Base-by-base conservation (phyloP, 2,888 invertebrate species). In the Pollenia labialis region DNA sequence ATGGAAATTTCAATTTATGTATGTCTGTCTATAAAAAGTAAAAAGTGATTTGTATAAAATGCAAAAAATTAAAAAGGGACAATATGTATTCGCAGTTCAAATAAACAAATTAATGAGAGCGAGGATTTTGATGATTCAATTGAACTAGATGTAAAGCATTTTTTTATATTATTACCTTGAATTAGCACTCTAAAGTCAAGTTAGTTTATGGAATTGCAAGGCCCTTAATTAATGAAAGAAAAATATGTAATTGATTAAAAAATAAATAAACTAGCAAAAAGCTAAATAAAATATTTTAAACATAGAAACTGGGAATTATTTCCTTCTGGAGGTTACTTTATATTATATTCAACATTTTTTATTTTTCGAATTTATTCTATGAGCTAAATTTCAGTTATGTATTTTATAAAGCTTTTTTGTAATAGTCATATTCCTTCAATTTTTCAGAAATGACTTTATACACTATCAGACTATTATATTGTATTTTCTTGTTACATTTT, bases 111-210 rank as follows among this genome's bases (percentile, higher is more conserved):
- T 16, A 44, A 10, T 12, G 18, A 6, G 7, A 14, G 7, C 11
- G 44, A 16, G 1, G 42, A 3, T 18, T 18, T 56, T 14, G 32
- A 32, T 32, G 32, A 11, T 42, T 50, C 16, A 69, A 52, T 23
- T 79, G 42, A 69, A 69, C 69, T 69, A 52, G 79, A 60, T 69
- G n/a, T 50, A 32, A 32, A 72, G 48, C 40, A 11, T 58, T 2
- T 16, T 18, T 58, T 9, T 62, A n/a, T 23, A 32, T 46, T n/a
- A 23, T 56, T 54, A 42, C 42, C 44, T 71, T 58, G 14, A 56
- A 48, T 56, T 3, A 56, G 6, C 23, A 56, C 44, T 44, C 2
- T 46, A 62, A 14, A 11, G 18, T 23, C 18, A 23, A 11, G 18
- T 23, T 18, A 23, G 7, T 12, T 64, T 12, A 46, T 48, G 9